These are phyloP conservation scores for Odontomyia ornata DNA, from an alignment of 2,888 invertebrate species.

Conservation along the genomic window DNA sequence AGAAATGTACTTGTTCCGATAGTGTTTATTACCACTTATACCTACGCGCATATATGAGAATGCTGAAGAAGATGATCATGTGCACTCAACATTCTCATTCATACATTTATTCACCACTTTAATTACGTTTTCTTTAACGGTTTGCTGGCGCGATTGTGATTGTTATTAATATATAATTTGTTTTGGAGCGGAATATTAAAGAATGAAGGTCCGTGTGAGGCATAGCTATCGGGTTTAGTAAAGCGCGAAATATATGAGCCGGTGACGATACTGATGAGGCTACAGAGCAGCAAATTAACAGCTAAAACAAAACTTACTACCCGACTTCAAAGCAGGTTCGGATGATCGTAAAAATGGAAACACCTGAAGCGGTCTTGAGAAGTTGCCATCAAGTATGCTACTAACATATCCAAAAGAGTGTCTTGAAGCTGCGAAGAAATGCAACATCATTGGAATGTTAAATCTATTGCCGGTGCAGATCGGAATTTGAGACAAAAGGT, in stretches of 20 bases:
- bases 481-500: too few species aligned
- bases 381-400: conserved; percentile 7
- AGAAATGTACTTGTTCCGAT: conserved; percentile 8
- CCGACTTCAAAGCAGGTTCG: neutral
- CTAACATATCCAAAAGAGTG: neutral
- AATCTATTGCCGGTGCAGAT: neutral
- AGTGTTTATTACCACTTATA: neutral
- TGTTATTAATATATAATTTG: conserved; percentile 14
- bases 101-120: conserved; percentile 32
- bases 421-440: neutral
- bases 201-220: neutral
- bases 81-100: neutral
- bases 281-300: neutral
- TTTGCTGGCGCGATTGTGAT: conserved; percentile 13
- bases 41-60: neutral
- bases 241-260: conserved; percentile 23
- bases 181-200: neutral
- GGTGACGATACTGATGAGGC: neutral
- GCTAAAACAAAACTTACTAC: neutral
- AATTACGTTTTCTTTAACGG: conserved; percentile 38
- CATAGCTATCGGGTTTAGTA: conserved; percentile 2
- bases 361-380: neutral
- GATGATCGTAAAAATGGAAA: neutral
- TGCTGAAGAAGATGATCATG: conserved; percentile 3
- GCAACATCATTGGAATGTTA: neutral